Percentiles rank a stretch among this genome's conserved stretches.
Evolutionary conservation across 1,140 invertebrate genomes (phyloP).

Genomic region (Hermatobates lingyangjiaoensis): DNA sequence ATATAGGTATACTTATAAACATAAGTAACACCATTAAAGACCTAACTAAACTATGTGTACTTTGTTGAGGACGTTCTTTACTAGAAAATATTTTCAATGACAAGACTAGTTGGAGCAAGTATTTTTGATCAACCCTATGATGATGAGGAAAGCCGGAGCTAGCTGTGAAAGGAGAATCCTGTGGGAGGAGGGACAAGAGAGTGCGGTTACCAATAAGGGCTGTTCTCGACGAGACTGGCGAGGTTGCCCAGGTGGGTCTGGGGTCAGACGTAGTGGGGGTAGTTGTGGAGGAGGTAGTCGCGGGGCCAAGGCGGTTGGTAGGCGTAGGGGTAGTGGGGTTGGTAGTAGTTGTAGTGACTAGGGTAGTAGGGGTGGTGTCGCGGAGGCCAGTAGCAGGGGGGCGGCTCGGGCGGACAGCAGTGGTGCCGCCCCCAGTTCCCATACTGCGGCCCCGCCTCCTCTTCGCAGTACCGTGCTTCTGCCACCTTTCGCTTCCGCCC

Average conservation of each 20-base stretch:
- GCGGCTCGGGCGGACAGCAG: slow-evolving; percentile 2
- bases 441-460: not conserved
- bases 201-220: slow-evolving; percentile 11
- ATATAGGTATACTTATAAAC: too few relatives aligned
- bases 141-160: too few relatives aligned
- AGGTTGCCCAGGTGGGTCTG: slow-evolving; percentile 15
- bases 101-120: too few relatives aligned
- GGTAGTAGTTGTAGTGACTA: slow-evolving; percentile 13
- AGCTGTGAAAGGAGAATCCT: too few relatives aligned
- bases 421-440: slow-evolving; percentile 7
- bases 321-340: slow-evolving; percentile 10
- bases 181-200: too few relatives aligned
- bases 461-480: slow-evolving; percentile 3
- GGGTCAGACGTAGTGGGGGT: slow-evolving; percentile 15
- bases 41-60: too few relatives aligned
- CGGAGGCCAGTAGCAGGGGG: slow-evolving; percentile 3
- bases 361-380: slow-evolving; percentile 6
- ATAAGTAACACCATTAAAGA: too few relatives aligned
- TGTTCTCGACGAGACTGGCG: slow-evolving; percentile 15
- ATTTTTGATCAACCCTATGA: too few relatives aligned
- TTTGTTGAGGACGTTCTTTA: too few relatives aligned
- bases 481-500: slow-evolving; percentile 12
- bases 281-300: slow-evolving; percentile 8
- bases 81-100: too few relatives aligned
- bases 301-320: slow-evolving; percentile 6